Base-by-base conservation (phyloP, 2,113 vertebrate genomes). In the Illadopsis cleaveri region DNA sequence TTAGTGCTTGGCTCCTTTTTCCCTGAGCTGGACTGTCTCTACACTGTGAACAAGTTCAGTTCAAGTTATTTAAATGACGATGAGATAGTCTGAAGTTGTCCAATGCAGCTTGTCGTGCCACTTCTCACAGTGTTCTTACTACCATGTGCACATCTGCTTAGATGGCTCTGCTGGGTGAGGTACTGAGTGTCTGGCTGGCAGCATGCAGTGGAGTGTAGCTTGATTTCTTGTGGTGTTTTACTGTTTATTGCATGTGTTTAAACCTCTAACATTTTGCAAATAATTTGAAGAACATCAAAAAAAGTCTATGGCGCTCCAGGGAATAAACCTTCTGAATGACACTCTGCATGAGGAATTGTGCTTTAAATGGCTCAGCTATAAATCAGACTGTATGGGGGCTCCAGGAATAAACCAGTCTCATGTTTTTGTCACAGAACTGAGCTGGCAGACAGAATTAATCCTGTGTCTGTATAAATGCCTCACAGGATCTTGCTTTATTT, bases 371-470 rank as follows among this genome's bases (percentile, higher is more conserved):
- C 69, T 90, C 45, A 19, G 50, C 82, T 80, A 6, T 93, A 94
- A 95, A 86, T 96, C 79, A 92, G 10, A 53, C 90, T 79, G 28
- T 42, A 50, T 72, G 86, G 76, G 76, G 72, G 89, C 86, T 93
- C 61, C 69, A 76, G 92, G 82, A 95, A 72, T 86, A 91, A 95
- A 88, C 60, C 51, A 64, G 17, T 83, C 75, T 72, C 38, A 12
- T 75, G 80, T 44, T 94, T 86, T 84, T 93, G 88, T 96, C 82
- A 86, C 92, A 69, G 70, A 92, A 65, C 35, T 60, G 82, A 95
- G 60, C 65, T 93, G 82, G 82, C 83, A 93, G 93, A 91, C 88
- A 78, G 76, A 94, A 79, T 94, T 84, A 92, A 89, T 92, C 77
- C 54, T 72, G 16, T 82, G 48, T 90, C 88, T 92, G 82, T 75